phyloP scores from a whole-genome alignment of 1,140 invertebrate genomes.

The Nymphalis io region DNA sequence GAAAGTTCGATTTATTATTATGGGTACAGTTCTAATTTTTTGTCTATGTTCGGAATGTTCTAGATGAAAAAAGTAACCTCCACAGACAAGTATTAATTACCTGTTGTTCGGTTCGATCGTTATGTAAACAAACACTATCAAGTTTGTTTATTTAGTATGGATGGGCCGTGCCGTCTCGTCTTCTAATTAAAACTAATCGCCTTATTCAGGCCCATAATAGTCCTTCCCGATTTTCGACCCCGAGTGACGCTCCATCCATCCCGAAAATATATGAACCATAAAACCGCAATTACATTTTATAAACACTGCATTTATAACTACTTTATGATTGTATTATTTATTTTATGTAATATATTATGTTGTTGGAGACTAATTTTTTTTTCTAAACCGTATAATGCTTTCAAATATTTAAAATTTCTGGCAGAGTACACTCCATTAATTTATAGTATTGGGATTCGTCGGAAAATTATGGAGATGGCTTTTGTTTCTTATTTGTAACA shows the following conservation, averaged over 20 bases:
- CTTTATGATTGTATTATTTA: slow-evolving; percentile 80
- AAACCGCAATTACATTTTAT: slow-evolving; percentile 79
- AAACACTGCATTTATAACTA: slow-evolving; percentile 80
- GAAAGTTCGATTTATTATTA: not conserved
- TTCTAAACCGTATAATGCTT: slow-evolving; percentile 71
- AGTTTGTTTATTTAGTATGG: slow-evolving; percentile 50
- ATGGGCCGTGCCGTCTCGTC: slow-evolving; percentile 38
- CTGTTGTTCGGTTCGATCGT: slow-evolving; percentile 21
- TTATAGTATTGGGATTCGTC: slow-evolving; percentile 66
- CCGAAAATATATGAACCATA: slow-evolving; percentile 75
- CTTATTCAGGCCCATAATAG: slow-evolving; percentile 43
- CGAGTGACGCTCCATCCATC: slow-evolving; percentile 55
- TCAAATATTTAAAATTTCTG: slow-evolving; percentile 81
- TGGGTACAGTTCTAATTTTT: not conserved
- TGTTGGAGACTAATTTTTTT: slow-evolving; percentile 74
- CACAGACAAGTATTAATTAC: slow-evolving; percentile 24
- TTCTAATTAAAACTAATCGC: slow-evolving; percentile 69
- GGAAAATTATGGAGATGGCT: slow-evolving; percentile 50
- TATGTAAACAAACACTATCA: slow-evolving; percentile 51
- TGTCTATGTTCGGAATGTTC: not conserved
- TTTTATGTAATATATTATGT: slow-evolving; percentile 80
- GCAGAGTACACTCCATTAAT: slow-evolving; percentile 76
- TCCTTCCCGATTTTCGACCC: slow-evolving; percentile 39
- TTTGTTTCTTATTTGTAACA: slow-evolving; percentile 15
- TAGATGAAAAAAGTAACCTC: slow-evolving; percentile 8